Evolutionary conservation across 2,888 invertebrate genomes (phyloP).

Genomic region (Liodrosophila aerea): DNA sequence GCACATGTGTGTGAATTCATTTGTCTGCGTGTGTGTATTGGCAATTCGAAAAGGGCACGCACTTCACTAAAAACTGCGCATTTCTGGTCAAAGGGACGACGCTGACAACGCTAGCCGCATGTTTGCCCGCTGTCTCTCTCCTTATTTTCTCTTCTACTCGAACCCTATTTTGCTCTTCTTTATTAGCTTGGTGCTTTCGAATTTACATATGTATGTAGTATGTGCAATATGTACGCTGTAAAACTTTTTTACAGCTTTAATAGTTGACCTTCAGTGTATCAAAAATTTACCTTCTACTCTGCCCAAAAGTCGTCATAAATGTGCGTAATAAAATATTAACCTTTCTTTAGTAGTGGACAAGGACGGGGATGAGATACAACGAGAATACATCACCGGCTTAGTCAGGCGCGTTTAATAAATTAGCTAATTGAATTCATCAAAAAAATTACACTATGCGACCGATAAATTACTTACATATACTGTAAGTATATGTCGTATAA

Average conservation of each 20-base stretch:
- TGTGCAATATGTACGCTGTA: conserved; percentile 30
- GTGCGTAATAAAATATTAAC: conserved; percentile 77
- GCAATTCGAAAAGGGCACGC: conserved; percentile 78
- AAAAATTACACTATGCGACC: background rate
- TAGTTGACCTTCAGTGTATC: conserved; percentile 77
- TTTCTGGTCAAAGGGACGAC: conserved; percentile 75
- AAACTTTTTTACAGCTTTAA: conserved; percentile 76
- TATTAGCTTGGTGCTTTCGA: conserved; percentile 30
- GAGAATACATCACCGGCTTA: conserved; percentile 34
- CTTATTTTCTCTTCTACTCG: background rate
- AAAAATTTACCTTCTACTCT: conserved; percentile 66
- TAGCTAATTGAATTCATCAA: conserved; percentile 23
- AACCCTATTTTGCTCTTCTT: conserved; percentile 12
- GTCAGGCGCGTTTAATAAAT: conserved; percentile 35
- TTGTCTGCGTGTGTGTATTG: conserved; percentile 43
- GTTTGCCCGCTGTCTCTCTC: conserved; percentile 44
- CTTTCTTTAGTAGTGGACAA: conserved; percentile 53
- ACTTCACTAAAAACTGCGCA: conserved; percentile 76
- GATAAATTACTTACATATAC: too few relatives aligned
- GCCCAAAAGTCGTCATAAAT: conserved; percentile 74
- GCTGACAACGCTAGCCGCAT: conserved; percentile 72
- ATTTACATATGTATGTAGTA: conserved; percentile 24
- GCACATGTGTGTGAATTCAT: conserved; percentile 15
- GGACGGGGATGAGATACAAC: background rate
- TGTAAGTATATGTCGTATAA: too few relatives aligned